Evolutionary conservation across 2,888 invertebrate species (phyloP), one percentile per base, ranked within the genome.

Genomic region (Vesta saturnalis): DNA sequence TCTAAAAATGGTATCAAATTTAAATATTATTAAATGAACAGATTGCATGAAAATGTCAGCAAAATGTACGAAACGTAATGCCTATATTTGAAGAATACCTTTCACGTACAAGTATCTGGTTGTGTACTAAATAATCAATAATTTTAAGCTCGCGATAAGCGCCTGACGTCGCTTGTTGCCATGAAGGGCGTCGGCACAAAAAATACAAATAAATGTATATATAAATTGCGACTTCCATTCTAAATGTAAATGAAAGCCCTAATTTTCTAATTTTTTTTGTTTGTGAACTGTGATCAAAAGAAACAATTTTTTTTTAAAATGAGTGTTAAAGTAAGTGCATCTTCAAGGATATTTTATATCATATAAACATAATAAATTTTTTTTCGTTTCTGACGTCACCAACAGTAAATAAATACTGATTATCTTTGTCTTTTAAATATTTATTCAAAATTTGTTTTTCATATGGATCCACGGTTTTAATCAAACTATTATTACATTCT

Each of bases 121-220:
- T 57, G 56, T 49, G 49, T 64, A 69, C 39, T 22, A 54, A 54
- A 57, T 39, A 67, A 69, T 69, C 69, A 65, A 69, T 69, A 69
- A 60, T 62, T 57, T 54, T 35, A 23, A 61, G 61, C 56, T 49
- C 57, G 15, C 56, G 58, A 62, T 15, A 52, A 60, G 52, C 65
- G 69, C 64, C 58, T 65, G 65, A 49, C 69, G 69, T 69, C 69
- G 43, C 49, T 43, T 47, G 46, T 52, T 59, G 64, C 60, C 60
- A 64, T 64, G 60, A 62, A 70, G 69, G 69, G 69, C 69, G 69
- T 69, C 65, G 69, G 60, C 65, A 66, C 39, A 22, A 63, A 63
- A 66, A 54, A 64, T 49, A 47, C 23, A 43, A 49, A 63, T 46
- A 59, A 47, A 52, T 52, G 49, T 18, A 49, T 14, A n/a, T 18